Evolutionary conservation across 2,797 vertebrate genomes (phyloP).

Genomic region (Paedocypris micromegethes): DNA sequence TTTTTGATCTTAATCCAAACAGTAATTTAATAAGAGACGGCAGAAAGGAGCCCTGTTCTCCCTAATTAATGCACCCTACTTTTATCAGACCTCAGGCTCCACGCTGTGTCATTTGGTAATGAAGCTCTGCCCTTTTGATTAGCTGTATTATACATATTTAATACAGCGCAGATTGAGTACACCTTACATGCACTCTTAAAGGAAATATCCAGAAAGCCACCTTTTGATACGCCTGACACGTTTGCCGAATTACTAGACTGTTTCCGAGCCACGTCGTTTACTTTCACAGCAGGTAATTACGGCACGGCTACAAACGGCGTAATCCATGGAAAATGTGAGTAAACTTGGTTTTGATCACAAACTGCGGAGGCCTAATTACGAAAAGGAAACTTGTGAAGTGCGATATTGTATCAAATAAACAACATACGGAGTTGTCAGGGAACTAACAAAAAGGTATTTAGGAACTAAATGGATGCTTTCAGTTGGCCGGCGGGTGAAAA

Average conservation of each 20-base stretch:
- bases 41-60: constrained; percentile 60
- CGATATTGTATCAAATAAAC: too few species aligned
- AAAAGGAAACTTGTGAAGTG: too few species aligned
- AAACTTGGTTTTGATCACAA: too few species aligned
- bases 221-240: constrained; percentile 16
- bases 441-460: too few species aligned
- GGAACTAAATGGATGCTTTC: too few species aligned
- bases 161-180: constrained; percentile 43
- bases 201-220: constrained; percentile 21
- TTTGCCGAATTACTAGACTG: constrained; percentile 5
- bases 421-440: too few species aligned
- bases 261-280: constrained; percentile 26
- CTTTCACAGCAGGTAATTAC: too few species aligned
- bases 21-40: constrained; percentile 66
- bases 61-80: constrained; percentile 61
- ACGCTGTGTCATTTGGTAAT: constrained; percentile 41
- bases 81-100: constrained; percentile 51
- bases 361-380: too few species aligned
- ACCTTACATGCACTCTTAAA: constrained; percentile 44
- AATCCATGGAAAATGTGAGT: too few species aligned
- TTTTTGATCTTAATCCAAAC: constrained; percentile 74
- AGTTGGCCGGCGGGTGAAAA: too few species aligned
- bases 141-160: constrained; percentile 50
- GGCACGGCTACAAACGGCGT: too few species aligned
- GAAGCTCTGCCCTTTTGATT: constrained; percentile 54